A percentile compares a stretch with the other conserved stretches of the same genome.
These are phyloP conservation scores for Ostrea denselamellosa DNA, from an alignment of 1,140 invertebrate species.

Conservation along the genomic window DNA sequence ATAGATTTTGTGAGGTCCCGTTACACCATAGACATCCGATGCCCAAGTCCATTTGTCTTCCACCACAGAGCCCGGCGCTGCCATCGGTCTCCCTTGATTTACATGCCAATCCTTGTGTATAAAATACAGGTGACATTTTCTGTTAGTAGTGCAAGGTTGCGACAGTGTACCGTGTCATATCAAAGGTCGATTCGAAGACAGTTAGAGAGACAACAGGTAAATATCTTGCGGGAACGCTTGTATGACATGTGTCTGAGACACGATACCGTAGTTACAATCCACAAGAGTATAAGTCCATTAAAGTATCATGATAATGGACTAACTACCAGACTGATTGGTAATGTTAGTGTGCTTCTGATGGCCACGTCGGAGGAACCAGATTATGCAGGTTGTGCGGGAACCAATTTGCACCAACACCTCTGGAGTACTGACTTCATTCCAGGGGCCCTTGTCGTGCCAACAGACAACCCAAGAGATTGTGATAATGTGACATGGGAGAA, in stretches of 20 bases:
- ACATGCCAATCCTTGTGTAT: not conserved
- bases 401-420: not conserved
- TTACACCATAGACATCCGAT: not conserved
- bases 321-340: not conserved
- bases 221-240: not conserved
- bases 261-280: not conserved
- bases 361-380: not conserved
- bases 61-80: not conserved
- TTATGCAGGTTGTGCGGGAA: not conserved
- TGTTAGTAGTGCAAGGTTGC: not conserved
- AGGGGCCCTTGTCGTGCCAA: not conserved
- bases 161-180: not conserved
- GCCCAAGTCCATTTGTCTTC: not conserved
- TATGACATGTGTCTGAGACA: not conserved
- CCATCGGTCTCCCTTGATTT: not conserved
- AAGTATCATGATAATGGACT: not conserved
- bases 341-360: conserved; percentile 15
- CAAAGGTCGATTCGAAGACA: not conserved
- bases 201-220: not conserved
- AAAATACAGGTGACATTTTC: not conserved
- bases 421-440: not conserved
- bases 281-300: not conserved
- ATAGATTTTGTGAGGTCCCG: not conserved
- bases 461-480: not conserved
- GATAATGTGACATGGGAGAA: not conserved